Percentiles rank a stretch among this genome's conserved stretches.
phyloP scores from a whole-genome alignment of 2,113 vertebrate species.

The Notarius lentiginosus region DNA sequence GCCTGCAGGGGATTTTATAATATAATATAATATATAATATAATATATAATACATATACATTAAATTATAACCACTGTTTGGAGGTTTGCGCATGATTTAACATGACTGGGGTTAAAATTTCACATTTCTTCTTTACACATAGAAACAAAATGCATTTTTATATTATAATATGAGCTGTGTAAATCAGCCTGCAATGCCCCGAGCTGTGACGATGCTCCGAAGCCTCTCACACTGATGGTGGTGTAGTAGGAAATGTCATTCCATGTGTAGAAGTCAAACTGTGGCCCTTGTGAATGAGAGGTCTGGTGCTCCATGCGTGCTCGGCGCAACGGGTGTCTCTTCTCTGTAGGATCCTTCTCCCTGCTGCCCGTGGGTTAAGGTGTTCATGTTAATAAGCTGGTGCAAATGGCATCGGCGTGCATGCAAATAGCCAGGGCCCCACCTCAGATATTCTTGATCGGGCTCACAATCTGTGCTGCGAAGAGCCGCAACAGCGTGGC shows the following conservation, averaged over 20 bases:
- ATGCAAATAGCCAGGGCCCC: conserved; percentile 70
- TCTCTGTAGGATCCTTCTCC: conserved; percentile 58
- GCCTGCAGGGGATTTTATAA: not conserved
- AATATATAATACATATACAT: not conserved
- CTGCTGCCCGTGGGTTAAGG: conserved; percentile 70
- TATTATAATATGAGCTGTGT: not conserved
- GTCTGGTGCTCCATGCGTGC: conserved; percentile 43
- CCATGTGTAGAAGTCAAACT: conserved; percentile 45
- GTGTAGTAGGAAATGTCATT: conserved; percentile 31
- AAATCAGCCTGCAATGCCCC: not conserved
- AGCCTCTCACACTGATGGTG: conserved; percentile 31
- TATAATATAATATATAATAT: not conserved
- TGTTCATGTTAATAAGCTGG: conserved; percentile 78
- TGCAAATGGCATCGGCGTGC: conserved; percentile 69
- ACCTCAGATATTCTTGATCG: conserved; percentile 74
- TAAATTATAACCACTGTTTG: not conserved
- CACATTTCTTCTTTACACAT: not conserved
- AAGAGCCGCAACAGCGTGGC: conserved; percentile 75
- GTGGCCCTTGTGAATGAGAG: conserved; percentile 44
- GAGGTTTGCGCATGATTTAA: not conserved
- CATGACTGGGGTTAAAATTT: not conserved
- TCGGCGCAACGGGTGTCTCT: conserved; percentile 45
- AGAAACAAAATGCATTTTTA: not conserved
- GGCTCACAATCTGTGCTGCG: conserved; percentile 80
- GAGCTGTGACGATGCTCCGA: not conserved